phyloP scores from a whole-genome alignment of 2,113 vertebrate genomes.

The Halichoerus grypus region DNA sequence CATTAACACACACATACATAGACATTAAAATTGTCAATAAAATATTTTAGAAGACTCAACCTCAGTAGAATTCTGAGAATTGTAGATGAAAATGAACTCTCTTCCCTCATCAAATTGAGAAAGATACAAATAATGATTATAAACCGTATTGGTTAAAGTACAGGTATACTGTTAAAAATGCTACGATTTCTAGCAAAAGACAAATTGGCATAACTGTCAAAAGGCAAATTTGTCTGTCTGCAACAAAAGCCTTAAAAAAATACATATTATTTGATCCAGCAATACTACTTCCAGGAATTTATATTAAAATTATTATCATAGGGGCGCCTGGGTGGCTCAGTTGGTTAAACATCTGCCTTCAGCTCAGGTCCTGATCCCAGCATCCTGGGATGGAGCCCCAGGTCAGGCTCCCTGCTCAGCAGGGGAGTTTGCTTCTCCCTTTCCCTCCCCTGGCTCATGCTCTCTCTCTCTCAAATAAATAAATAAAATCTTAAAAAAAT shows the following conservation, averaged over 20 bases:
- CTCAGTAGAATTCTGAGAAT: background rate
- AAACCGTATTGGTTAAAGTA: background rate
- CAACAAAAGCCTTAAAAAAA: background rate
- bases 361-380: background rate
- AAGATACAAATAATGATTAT: background rate
- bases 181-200: background rate
- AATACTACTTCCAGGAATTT: background rate
- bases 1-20: background rate
- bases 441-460: too few relatives aligned
- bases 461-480: too few relatives aligned
- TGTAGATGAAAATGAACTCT: background rate
- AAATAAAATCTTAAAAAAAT: too few relatives aligned
- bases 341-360: background rate
- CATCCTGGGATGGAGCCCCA: background rate
- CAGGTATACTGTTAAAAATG: background rate
- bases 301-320: background rate
- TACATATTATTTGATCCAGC: background rate
- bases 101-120: background rate
- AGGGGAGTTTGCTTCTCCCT: too few relatives aligned
- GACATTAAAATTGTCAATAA: background rate
- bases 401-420: background rate
- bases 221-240: background rate
- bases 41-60: background rate
- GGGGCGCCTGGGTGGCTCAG: background rate
- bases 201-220: background rate